Evolutionary conservation across 2,113 vertebrate genomes (phyloP).

Genomic region (Brachyistius frenatus): DNA sequence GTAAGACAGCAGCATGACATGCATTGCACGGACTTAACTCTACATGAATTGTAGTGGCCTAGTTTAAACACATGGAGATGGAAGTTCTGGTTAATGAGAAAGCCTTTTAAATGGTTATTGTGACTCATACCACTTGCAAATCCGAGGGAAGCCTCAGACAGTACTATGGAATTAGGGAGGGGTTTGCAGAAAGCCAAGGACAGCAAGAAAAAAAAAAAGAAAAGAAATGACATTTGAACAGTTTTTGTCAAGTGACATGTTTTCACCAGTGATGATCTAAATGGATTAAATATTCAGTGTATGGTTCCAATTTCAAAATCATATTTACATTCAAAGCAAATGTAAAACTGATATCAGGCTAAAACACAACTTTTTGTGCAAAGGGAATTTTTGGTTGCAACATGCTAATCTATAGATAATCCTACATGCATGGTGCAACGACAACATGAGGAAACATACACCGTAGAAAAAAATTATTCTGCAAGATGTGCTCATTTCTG

Average conservation of each 20-base stretch:
- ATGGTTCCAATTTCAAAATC: neutral
- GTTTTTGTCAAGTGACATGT: conserved; percentile 33
- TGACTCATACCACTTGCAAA: conserved; percentile 82
- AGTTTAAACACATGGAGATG: conserved; percentile 49
- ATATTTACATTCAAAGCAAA: neutral
- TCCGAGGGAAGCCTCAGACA: conserved; percentile 76
- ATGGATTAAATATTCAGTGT: neutral
- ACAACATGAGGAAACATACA: conserved; percentile 8
- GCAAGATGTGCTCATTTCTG: neutral
- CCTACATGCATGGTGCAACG: conserved; percentile 35
- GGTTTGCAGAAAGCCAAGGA: conserved; percentile 71
- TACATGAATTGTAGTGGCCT: conserved; percentile 49
- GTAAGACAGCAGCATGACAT: conserved; percentile 61
- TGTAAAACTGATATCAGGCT: neutral
- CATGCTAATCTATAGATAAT: conserved; percentile 41
- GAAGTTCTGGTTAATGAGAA: conserved; percentile 77
- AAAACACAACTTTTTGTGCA: neutral
- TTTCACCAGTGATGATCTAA: conserved; percentile 2
- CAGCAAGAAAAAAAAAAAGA: conserved; percentile 34
- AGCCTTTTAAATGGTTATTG: conserved; percentile 82
- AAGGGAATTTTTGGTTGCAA: neutral
- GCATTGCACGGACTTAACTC: conserved; percentile 60
- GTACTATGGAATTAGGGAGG: conserved; percentile 79
- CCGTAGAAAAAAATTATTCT: neutral
- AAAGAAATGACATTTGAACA: conserved; percentile 24